phyloP scores from a whole-genome alignment of 2,888 invertebrate species.

The Epirrhoe tristata region DNA sequence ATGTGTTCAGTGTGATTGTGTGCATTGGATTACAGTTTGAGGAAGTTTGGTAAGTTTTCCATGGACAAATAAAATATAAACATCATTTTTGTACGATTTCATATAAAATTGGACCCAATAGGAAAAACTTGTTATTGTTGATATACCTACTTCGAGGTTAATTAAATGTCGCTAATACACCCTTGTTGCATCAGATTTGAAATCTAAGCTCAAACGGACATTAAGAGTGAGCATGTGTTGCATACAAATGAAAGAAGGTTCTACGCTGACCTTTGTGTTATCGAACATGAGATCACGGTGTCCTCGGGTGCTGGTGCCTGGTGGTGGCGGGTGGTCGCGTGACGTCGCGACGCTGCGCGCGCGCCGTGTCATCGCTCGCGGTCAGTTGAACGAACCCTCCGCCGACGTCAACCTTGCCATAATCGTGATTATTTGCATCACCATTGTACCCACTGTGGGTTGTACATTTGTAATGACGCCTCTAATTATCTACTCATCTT shows the following conservation, averaged over 20 bases:
- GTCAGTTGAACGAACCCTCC: slow-evolving; percentile 85
- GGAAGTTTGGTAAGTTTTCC: slow-evolving; percentile 69
- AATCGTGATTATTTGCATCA: slow-evolving; percentile 84
- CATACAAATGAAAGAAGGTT: slow-evolving; percentile 4
- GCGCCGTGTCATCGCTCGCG: slow-evolving; percentile 84
- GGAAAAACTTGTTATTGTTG: neutral
- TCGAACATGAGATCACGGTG: slow-evolving; percentile 45
- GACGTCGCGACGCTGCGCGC: slow-evolving; percentile 75
- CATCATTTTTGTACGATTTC: neutral
- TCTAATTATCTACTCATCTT: slow-evolving; percentile 65
- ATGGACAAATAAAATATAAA: neutral
- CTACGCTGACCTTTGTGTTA: slow-evolving; percentile 29
- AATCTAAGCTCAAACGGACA: slow-evolving; percentile 3
- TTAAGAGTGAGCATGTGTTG: neutral
- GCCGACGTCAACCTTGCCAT: slow-evolving; percentile 84
- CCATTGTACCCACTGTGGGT: slow-evolving; percentile 74
- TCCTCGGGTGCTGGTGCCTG: slow-evolving; percentile 39
- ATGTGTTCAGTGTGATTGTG: slow-evolving; percentile 60
- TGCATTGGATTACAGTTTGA: slow-evolving; percentile 76
- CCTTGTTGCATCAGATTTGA: slow-evolving; percentile 26
- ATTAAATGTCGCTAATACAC: slow-evolving; percentile 16
- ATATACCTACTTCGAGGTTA: slow-evolving; percentile 5
- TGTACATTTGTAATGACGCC: slow-evolving; percentile 63
- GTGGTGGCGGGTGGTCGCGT: slow-evolving; percentile 53
- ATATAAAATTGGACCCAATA: neutral